Evolutionary conservation across 2,113 vertebrate species (phyloP), one percentile per base, ranked within the genome.

Genomic region (Podiceps cristatus): DNA sequence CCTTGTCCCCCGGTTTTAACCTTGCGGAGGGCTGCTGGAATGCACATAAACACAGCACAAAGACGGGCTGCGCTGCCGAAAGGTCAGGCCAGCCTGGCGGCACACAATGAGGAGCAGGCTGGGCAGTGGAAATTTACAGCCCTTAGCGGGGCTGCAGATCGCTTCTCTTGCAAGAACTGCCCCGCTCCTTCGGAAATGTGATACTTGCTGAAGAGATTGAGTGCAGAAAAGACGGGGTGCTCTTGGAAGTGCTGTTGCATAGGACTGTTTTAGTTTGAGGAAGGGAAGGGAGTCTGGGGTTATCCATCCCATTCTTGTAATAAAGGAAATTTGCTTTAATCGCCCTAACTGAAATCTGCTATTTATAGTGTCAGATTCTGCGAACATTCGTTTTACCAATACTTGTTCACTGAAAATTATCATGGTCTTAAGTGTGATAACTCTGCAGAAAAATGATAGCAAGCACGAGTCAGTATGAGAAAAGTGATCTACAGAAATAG

Each of bases 111-210:
- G 91, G 52, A 76, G 83, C 94, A 35, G 94, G 75, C 96, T 85
- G 64, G 83, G 68, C 77, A 97, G 96, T 98, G 98, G 97, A 98
- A 98, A 98, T 93, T 98, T 98, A 97, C 98, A 96, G 93, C 93
- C 49, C 52, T 47, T 29, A 40, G 86, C 83, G 10, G 44, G 91
- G 84, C 93, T 87, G 69, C 40, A 24, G 86, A 64, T 62, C 16
- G 10, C 96, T 92, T 93, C 62, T 78, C 68, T 88, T 96, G 97
- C 89, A 64, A 96, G 96, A 95, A 10, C 92, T 78, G 60, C 92
- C 85, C 62, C 2, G 0, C 53, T 82, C 79, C 33, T 78, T 69
- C 4, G 7, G 86, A 93, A 97, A 97, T 6, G 79, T 45, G 81
- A 97, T 90, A 94, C 58, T 86, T 12, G 27, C 76, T 17, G 33